Conservation (phyloP, 2,113 vertebrate species). For the Oncorhynchus tshawytscha region DNA sequence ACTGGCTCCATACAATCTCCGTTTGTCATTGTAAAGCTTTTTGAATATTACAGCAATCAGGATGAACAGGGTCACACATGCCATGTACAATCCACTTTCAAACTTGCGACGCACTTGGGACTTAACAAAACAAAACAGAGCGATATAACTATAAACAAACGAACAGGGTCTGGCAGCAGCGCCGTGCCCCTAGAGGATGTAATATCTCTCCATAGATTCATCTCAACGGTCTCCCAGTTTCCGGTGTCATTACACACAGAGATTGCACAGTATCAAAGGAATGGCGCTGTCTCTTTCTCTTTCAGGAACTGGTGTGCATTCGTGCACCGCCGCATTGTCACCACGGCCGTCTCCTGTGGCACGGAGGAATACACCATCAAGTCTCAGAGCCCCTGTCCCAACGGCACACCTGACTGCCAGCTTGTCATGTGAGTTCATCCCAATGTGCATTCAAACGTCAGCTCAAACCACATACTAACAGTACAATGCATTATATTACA, state of each 20-base stretch:
- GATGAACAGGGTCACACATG: too few species aligned
- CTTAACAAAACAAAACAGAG: too few species aligned
- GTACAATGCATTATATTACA: neutral
- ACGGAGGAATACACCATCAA: slow-evolving; percentile 80
- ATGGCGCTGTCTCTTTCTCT: neutral
- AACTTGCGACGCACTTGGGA: too few species aligned
- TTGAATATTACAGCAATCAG: too few species aligned
- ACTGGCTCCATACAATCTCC: too few species aligned
- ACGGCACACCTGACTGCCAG: slow-evolving; percentile 72
- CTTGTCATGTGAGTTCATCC: slow-evolving; percentile 63
- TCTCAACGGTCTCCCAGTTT: neutral
- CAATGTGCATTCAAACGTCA: neutral
- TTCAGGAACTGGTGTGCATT: slow-evolving; percentile 88
- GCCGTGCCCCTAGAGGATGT: too few species aligned
- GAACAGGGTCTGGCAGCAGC: too few species aligned
- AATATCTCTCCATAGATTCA: neutral
- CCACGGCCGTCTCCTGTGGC: slow-evolving; percentile 70
- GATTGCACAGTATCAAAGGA: neutral
- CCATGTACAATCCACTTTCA: too few species aligned
- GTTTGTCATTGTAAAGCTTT: too few species aligned
- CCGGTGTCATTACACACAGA: neutral
- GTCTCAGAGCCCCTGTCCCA: slow-evolving; percentile 81
- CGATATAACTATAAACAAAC: too few species aligned
- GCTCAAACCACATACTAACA: too few species aligned
- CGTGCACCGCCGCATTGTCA: slow-evolving; percentile 66